Evolutionary conservation across 2,888 invertebrate species (phyloP), one percentile per base, ranked within the genome.

Genomic region (Drosophila neotestacea): DNA sequence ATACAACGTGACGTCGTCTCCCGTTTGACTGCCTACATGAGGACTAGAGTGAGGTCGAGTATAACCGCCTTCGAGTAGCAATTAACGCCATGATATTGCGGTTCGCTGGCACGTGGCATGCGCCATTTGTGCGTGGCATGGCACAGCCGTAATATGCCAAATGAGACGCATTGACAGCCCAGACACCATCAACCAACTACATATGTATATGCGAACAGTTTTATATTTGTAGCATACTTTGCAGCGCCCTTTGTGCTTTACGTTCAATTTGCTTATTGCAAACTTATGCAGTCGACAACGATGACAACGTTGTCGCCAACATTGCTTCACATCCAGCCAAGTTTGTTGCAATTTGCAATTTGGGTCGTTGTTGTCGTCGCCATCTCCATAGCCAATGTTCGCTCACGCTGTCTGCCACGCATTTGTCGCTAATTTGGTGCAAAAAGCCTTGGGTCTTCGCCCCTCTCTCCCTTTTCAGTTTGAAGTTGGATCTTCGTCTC

Each of bases 41-140:
- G 56, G 58, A 47, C 38, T 42, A 55, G 9, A 11, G 7, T 2
- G 30, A 13, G 27, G 22, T 56, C 46, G 73, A 44, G 38, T 39
- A 32, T 60, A 70, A 66, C 76, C 63, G 64, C 46, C 68, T 86
- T 83, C 66, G 85, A 90, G 87, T 87, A 79, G 89, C 90, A 88
- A 88, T 88, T 88, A 88, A 84, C 88, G 76, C 85, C 71, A 85
- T 83, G 79, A 89, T 89, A 85, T 79, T 85, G 88, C 73, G 79
- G 74, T 75, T 80, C 70, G 48, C 48, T 60, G 73, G 74, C 77
- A 83, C 84, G 77, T 69, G 79, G 70, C 70, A 64, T 68, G 66
- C 55, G 44, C 46, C 54, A 68, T 54, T 77, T 59, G 70, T 50
- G 58, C 32, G 68, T 46, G 55, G 56, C 70, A 66, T 48, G 61